Evolutionary conservation across 2,888 invertebrate genomes (phyloP).

Genomic region (Hydrotaea diabolus): DNA sequence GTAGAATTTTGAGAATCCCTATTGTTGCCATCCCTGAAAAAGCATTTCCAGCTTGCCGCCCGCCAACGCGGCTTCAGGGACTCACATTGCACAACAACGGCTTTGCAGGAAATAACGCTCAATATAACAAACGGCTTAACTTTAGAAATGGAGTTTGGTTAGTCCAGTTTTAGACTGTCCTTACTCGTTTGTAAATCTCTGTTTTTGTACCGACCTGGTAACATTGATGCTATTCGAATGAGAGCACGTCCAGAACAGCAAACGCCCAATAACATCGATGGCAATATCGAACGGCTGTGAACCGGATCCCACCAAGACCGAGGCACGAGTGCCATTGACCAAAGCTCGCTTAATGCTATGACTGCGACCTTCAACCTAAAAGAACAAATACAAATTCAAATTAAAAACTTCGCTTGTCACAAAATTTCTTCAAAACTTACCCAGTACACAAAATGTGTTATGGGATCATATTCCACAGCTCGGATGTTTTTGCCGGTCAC

Average conservation of each 20-base stretch:
- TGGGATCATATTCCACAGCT: constrained; percentile 93
- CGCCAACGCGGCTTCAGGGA: no score
- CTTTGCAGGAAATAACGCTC: no score
- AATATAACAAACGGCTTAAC: no score
- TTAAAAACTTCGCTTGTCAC: neutral
- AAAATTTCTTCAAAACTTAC: constrained; percentile 80
- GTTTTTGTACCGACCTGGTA: constrained; percentile 85
- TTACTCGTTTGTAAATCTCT: no score
- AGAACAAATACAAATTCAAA: constrained; percentile 59
- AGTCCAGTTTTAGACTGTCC: no score
- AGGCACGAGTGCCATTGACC: constrained; percentile 84
- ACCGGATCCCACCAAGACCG: constrained; percentile 84
- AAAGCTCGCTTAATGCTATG: constrained; percentile 87
- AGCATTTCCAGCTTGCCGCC: no score
- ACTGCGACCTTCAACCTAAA: constrained; percentile 89
- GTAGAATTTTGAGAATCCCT: no score
- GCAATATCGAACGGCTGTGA: constrained; percentile 91
- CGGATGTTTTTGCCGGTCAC: constrained; percentile 90
- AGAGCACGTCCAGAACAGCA: constrained; percentile 94
- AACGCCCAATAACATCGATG: constrained; percentile 90
- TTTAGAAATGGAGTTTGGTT: no score
- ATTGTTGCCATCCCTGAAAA: no score
- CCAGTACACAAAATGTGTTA: constrained; percentile 87
- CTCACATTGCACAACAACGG: no score
- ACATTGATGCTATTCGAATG: constrained; percentile 93